A percentile compares a stretch with the other conserved stretches of the same genome.
Evolutionary conservation across 2,113 vertebrate genomes (phyloP).

Genomic region (Varanus komodoensis): DNA sequence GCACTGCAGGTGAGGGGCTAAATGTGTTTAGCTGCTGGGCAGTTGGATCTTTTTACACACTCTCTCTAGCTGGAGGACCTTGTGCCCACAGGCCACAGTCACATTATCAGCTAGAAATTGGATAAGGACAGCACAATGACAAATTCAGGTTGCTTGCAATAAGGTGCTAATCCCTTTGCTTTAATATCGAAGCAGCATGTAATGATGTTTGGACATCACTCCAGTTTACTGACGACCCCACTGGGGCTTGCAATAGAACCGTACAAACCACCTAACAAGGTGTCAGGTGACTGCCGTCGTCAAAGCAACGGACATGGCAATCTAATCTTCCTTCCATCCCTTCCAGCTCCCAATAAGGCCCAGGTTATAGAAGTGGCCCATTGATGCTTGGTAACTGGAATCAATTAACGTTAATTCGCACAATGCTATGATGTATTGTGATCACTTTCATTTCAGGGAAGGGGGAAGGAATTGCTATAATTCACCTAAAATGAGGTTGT

Average conservation of each 20-base stretch:
- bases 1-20: constrained; percentile 57
- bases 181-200: constrained; percentile 96
- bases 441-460: constrained; percentile 84
- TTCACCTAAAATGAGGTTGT: constrained; percentile 92
- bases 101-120: constrained; percentile 94
- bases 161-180: constrained; percentile 98
- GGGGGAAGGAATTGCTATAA: constrained; percentile 94
- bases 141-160: constrained; percentile 99
- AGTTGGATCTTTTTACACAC: constrained; percentile 13
- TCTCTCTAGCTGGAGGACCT: constrained; percentile 79
- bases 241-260: constrained; percentile 88
- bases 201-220: constrained; percentile 96
- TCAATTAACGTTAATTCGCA: constrained; percentile 94
- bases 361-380: constrained; percentile 85
- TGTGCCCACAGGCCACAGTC: constrained; percentile 85
- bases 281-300: constrained; percentile 87
- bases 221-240: constrained; percentile 92
- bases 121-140: constrained; percentile 99
- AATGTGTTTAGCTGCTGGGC: constrained; percentile 55
- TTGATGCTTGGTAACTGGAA: constrained; percentile 88
- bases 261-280: constrained; percentile 86
- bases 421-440: constrained; percentile 88
- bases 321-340: constrained; percentile 93
- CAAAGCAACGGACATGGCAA: constrained; percentile 87
- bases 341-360: constrained; percentile 93